phyloP scores from a whole-genome alignment of 1,140 invertebrate genomes.

The Pogonognathellus flavescens region DNA sequence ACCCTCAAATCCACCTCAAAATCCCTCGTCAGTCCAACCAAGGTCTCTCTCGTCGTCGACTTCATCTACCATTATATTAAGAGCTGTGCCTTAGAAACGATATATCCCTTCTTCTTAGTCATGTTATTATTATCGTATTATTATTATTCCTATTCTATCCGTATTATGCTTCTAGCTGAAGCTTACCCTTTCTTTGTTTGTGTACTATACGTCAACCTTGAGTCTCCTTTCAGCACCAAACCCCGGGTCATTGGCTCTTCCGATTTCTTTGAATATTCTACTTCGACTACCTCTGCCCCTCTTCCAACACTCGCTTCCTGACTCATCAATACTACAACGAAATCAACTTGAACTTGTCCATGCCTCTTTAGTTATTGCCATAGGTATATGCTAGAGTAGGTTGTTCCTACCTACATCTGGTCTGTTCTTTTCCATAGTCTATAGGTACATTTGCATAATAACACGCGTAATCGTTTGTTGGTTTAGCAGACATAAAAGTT shows the following conservation, averaged over 20 bases:
- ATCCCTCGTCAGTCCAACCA: conserved; percentile 60
- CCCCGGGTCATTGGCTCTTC: conserved; percentile 61
- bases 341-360: conserved; percentile 24
- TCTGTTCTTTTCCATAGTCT: neutral
- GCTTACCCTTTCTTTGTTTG: conserved; percentile 45
- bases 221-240: conserved; percentile 47
- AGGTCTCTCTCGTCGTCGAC: conserved; percentile 53
- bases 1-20: conserved; percentile 64
- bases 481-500: no score
- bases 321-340: conserved; percentile 8
- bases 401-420: neutral
- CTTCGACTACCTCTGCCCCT: neutral
- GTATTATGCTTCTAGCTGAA: neutral
- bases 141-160: neutral
- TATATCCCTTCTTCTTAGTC: conserved; percentile 22
- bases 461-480: no score
- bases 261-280: conserved; percentile 37
- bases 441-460: neutral
- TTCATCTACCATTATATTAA: neutral
- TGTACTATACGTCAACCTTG: conserved; percentile 50
- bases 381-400: neutral
- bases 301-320: conserved; percentile 50
- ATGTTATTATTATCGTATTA: conserved; percentile 14
- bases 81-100: neutral
- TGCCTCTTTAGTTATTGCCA: neutral